These are phyloP conservation scores for Ormyrus pomaceus DNA, from an alignment of 2,888 invertebrate genomes.

Conservation along the genomic window DNA sequence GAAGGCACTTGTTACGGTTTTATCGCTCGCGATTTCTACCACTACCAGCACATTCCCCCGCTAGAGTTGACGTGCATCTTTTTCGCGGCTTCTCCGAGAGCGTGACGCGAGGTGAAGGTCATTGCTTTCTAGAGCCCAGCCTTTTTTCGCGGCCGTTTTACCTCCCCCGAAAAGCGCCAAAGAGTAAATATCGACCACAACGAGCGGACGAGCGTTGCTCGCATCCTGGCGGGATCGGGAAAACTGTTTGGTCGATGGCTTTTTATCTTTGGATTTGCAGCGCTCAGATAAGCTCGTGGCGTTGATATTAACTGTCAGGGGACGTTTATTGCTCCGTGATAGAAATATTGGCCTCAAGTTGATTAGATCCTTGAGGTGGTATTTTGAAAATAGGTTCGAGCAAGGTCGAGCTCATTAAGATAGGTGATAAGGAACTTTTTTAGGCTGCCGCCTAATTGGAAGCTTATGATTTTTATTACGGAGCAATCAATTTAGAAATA, in stretches of 20 bases:
- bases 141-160: constrained; percentile 1
- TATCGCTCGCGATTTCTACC: constrained; percentile 15
- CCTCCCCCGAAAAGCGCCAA: constrained; percentile 15
- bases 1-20: constrained; percentile 47
- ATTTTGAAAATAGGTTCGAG: too few relatives aligned
- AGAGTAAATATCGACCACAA: constrained; percentile 33
- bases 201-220: not conserved
- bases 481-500: too few relatives aligned
- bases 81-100: not conserved
- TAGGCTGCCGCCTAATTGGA: too few relatives aligned
- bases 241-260: not conserved
- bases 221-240: constrained; percentile 1
- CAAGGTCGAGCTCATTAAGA: too few relatives aligned
- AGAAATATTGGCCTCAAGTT: too few relatives aligned
- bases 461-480: too few relatives aligned
- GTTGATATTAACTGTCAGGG: too few relatives aligned
- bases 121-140: not conserved
- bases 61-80: not conserved
- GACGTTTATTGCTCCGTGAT: too few relatives aligned
- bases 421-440: too few relatives aligned
- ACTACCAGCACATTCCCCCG: not conserved
- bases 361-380: too few relatives aligned
- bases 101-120: constrained; percentile 9
- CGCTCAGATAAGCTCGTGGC: too few relatives aligned
- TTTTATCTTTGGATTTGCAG: too few relatives aligned